Conservation (phyloP, 2,888 invertebrate genomes). For the Lymantria monacha region DNA sequence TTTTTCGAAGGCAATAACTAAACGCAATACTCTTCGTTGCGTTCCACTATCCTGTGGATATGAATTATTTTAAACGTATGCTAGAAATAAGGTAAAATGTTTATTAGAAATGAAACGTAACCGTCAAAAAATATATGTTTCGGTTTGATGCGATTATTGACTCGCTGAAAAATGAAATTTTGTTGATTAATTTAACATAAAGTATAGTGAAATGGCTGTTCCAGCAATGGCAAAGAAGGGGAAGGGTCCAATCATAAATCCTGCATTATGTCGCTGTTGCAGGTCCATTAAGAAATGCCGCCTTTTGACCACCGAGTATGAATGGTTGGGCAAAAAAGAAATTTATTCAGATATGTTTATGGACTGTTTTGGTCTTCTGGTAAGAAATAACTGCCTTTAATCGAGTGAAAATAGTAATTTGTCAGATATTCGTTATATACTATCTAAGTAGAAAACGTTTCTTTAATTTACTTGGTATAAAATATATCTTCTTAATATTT, state of each 20-base stretch:
- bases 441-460: neutral
- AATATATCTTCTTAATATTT: too few species aligned
- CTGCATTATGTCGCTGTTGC: constrained; percentile 64
- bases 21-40: too few species aligned
- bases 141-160: neutral
- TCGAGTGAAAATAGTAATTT: neutral
- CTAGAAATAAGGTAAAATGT: too few species aligned
- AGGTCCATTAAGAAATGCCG: constrained; percentile 63
- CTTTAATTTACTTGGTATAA: neutral
- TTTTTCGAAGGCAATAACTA: too few species aligned
- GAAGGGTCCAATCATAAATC: constrained; percentile 61
- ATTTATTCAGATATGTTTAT: constrained; percentile 67
- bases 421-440: neutral
- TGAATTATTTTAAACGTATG: too few species aligned
- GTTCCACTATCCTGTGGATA: too few species aligned
- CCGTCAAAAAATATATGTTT: neutral
- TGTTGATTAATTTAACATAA: neutral
- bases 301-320: constrained; percentile 61
- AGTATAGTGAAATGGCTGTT: neutral
- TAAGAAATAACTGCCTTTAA: constrained; percentile 28
- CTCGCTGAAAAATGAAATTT: neutral
- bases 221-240: neutral
- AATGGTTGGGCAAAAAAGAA: constrained; percentile 59
- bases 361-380: constrained; percentile 68
- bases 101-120: neutral